Percentiles rank a stretch among this genome's conserved stretches.
These are phyloP conservation scores for Meandrusa payeni DNA, from an alignment of 2,888 invertebrate species.

Conservation along the genomic window DNA sequence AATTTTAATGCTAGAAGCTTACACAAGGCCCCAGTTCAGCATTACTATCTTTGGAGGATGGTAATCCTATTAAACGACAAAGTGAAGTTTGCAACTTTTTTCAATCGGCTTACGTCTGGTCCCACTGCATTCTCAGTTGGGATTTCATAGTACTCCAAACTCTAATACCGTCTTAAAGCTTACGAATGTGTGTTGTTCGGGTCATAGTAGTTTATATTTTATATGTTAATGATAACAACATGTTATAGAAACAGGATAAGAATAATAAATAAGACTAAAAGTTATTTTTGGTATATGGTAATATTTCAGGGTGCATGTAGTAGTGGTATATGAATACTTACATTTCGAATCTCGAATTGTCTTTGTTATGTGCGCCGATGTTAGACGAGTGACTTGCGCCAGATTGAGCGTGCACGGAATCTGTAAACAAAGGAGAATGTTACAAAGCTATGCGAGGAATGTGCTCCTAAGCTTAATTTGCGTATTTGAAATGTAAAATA, in stretches of 20 bases:
- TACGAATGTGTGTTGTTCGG: too few species aligned
- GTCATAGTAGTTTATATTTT: too few species aligned
- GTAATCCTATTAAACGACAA: conserved; percentile 49
- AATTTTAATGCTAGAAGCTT: conserved; percentile 27
- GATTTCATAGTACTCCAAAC: neutral
- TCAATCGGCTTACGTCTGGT: conserved; percentile 53
- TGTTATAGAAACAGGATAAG: too few species aligned
- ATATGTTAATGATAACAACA: too few species aligned
- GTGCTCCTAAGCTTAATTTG: neutral
- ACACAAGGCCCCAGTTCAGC: conserved; percentile 22
- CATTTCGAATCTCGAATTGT: conserved; percentile 1
- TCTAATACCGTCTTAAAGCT: neutral
- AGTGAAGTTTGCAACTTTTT: conserved; percentile 47
- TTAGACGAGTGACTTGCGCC: neutral
- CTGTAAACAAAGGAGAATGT: conserved; percentile 9
- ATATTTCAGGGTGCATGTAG: too few species aligned
- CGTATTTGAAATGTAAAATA: neutral
- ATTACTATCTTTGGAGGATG: conserved; percentile 35
- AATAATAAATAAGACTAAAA: too few species aligned
- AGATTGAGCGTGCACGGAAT: neutral
- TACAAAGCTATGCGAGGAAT: conserved; percentile 5
- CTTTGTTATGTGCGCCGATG: neutral
- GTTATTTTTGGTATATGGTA: too few species aligned
- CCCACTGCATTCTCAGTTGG: conserved; percentile 29
- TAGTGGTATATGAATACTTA: too few species aligned